These are phyloP conservation scores for Diploscapter pachys DNA, from an alignment of 1,140 invertebrate genomes.

Conservation along the genomic window DNA sequence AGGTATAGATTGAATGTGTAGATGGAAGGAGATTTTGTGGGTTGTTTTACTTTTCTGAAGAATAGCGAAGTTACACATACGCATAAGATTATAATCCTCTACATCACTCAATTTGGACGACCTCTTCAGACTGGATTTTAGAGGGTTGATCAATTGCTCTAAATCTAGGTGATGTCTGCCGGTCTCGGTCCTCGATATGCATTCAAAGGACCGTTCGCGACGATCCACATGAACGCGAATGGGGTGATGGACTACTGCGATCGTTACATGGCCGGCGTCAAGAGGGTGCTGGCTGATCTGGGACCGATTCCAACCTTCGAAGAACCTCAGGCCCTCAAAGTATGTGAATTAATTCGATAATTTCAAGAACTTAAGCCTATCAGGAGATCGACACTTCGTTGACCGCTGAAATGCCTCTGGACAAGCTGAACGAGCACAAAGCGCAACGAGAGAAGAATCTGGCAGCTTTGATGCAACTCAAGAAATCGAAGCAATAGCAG, in stretches of 20 bases:
- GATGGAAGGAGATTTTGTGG: not conserved
- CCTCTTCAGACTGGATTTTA: not conserved
- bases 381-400: conserved; percentile 15
- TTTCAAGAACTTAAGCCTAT: conserved; percentile 22
- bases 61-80: not conserved
- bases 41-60: not conserved
- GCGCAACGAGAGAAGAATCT: conserved; percentile 19
- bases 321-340: conserved; percentile 20
- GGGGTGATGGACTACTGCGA: conserved; percentile 56
- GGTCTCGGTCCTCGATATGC: conserved; percentile 90
- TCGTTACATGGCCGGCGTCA: conserved; percentile 17
- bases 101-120: not conserved
- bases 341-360: conserved; percentile 19
- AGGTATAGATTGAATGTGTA: conserved; percentile 63
- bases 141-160: not conserved
- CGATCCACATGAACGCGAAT: conserved; percentile 88
- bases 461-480: conserved; percentile 25
- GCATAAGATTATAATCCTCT: not conserved
- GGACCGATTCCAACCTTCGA: conserved; percentile 24
- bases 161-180: conserved; percentile 71
- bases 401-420: conserved; percentile 1
- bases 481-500: conserved; percentile 4
- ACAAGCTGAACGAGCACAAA: conserved; percentile 18
- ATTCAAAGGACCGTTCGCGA: conserved; percentile 87
- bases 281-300: conserved; percentile 23